Conservation (phyloP, 2,888 invertebrate genomes). For the Cetonia aurata region DNA sequence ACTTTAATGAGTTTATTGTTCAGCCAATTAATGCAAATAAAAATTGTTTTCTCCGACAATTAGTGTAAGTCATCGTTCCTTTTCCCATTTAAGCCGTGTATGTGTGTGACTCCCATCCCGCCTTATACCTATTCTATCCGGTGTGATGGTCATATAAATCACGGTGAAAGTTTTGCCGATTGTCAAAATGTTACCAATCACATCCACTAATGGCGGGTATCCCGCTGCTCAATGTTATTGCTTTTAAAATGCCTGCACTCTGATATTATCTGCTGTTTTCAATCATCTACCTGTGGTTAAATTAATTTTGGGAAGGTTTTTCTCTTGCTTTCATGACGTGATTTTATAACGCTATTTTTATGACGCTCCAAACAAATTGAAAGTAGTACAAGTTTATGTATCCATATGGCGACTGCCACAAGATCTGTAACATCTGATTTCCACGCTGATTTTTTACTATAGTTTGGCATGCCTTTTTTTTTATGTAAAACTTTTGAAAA, state of each 20-base stretch:
- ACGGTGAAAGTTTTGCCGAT: conserved; percentile 26
- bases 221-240: conserved; percentile 28
- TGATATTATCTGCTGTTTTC: conserved; percentile 18
- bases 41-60: conserved; percentile 7
- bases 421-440: no score
- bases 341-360: no score
- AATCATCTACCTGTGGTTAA: conserved; percentile 1
- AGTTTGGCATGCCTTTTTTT: no score
- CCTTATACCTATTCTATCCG: conserved; percentile 2
- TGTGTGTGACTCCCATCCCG: conserved; percentile 21
- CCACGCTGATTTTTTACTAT: no score
- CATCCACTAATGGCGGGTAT: conserved; percentile 31
- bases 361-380: no score
- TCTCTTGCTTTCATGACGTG: no score
- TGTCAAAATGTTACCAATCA: conserved; percentile 33
- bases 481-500: no score
- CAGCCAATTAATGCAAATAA: conserved; percentile 29
- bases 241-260: conserved; percentile 15
- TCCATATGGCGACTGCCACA: no score
- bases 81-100: conserved; percentile 6
- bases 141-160: conserved; percentile 19
- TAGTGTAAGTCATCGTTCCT: conserved; percentile 4
- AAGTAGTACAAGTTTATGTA: no score
- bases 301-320: conserved; percentile 2
- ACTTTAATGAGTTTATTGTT: conserved; percentile 44